Evolutionary conservation across 2,888 invertebrate genomes (phyloP).

Genomic region (Leptinotarsa juncta): DNA sequence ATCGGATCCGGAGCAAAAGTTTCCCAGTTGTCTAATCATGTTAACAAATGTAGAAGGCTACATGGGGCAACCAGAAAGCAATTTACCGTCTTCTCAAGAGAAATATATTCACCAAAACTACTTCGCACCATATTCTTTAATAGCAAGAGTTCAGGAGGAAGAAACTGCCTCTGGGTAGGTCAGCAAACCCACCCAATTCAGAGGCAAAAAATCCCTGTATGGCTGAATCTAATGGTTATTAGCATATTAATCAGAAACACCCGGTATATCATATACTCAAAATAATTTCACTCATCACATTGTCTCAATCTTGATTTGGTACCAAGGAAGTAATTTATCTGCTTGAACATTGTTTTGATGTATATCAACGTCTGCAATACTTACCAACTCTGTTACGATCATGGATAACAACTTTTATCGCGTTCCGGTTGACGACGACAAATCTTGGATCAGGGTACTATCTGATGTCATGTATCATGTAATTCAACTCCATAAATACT

Average conservation of each 20-base stretch:
- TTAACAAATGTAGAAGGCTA: no score
- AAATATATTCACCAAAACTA: no score
- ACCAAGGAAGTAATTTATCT: background rate
- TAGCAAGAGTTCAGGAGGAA: no score
- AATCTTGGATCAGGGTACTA: conserved; percentile 7
- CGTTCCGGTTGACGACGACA: conserved; percentile 12
- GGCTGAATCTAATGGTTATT: no score
- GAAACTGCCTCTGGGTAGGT: no score
- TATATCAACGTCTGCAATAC: background rate
- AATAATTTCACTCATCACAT: background rate
- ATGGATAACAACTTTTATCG: conserved; percentile 11
- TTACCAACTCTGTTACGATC: conserved; percentile 1
- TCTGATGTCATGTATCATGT: conserved; percentile 18
- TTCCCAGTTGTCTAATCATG: no score
- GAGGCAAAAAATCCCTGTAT: no score
- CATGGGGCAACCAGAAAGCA: no score
- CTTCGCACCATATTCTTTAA: no score
- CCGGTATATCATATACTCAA: background rate
- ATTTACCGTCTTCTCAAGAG: no score
- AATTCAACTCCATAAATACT: conserved; percentile 13
- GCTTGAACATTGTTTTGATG: background rate
- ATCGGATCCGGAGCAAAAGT: no score
- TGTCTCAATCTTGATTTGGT: background rate
- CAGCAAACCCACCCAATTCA: no score
- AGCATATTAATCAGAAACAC: background rate